These are phyloP conservation scores for Macropus fuliginosus DNA, from an alignment of 2,797 vertebrate species.

Conservation along the genomic window DNA sequence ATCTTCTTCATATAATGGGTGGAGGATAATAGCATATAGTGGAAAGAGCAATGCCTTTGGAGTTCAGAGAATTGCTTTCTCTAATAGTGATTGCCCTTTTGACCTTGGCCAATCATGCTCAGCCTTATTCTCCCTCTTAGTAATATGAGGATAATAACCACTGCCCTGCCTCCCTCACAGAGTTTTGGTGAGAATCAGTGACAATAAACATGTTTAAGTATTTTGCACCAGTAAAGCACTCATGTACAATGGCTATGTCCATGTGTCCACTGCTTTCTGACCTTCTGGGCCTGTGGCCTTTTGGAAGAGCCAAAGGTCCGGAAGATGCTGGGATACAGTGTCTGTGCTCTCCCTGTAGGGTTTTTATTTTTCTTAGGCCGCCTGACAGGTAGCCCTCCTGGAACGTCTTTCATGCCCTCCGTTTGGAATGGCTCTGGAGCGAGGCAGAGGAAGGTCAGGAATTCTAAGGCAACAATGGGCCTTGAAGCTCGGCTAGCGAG, in stretches of 20 bases:
- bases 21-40: neutral
- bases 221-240: neutral
- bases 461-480: constrained; percentile 70
- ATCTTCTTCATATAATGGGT: neutral
- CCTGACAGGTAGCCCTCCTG: constrained; percentile 74
- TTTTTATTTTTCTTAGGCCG: constrained; percentile 77
- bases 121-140: neutral
- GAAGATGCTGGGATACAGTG: neutral
- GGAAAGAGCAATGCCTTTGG: neutral
- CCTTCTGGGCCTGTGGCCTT: neutral
- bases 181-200: neutral
- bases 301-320: neutral
- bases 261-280: neutral
- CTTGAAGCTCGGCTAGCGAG: constrained; percentile 59
- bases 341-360: constrained; percentile 56
- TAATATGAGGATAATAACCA: neutral
- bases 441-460: constrained; percentile 71
- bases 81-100: neutral
- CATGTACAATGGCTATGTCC: neutral
- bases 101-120: neutral
- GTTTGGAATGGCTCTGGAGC: constrained; percentile 72
- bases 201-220: neutral
- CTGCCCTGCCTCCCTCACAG: neutral
- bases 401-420: constrained; percentile 68
- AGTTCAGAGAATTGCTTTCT: neutral